Evolutionary conservation across 2,888 invertebrate species (phyloP), one percentile per base, ranked within the genome.

Genomic region (Pimpla rufipes): DNA sequence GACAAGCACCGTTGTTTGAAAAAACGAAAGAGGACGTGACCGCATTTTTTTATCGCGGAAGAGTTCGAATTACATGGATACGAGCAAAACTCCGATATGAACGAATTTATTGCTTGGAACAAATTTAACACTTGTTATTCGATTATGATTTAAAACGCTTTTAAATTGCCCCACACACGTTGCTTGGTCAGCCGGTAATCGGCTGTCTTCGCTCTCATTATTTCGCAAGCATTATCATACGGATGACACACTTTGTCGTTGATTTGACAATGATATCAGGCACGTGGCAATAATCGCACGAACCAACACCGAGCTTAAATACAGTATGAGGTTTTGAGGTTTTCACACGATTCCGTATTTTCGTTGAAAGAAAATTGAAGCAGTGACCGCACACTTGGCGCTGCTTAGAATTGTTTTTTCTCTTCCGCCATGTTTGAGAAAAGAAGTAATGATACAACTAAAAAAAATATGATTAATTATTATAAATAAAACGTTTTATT

Each of bases 221-320:
- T 91, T 90, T 91, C 87, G 92, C 92, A 91, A 92, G 92, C 92
- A 93, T 92, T 92, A 91, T 91, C 89, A 91, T 91, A 90, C 88
- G 89, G 89, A 90, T 90, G 86, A 88, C 89, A 88, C 89, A 89
- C 84, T 81, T 79, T 83, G 83, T 79, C 77, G 57, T 83, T 84
- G 23, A 57, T 84, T 83, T 79, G 55, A 85, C 85, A 83, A 85
- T 78, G 68, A 83, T 83, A 79, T 84, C 79, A 83, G 86, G 87
- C 87, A 87, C 88, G 84, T 82, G 83, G 79, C 83, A 83, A 80
- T 75, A 86, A 80, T 79, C 50, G 85, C 85, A 87, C 86, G 78
- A 85, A 82, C 78, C 70, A 84, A 64, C 70, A 62, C 78, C 71
- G 74, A 79, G 70, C 68, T 81, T 83, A 76, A 86, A 77, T 85